Evolutionary conservation across 2,113 vertebrate species (phyloP).

Genomic region (Misgurnus anguillicaudatus): DNA sequence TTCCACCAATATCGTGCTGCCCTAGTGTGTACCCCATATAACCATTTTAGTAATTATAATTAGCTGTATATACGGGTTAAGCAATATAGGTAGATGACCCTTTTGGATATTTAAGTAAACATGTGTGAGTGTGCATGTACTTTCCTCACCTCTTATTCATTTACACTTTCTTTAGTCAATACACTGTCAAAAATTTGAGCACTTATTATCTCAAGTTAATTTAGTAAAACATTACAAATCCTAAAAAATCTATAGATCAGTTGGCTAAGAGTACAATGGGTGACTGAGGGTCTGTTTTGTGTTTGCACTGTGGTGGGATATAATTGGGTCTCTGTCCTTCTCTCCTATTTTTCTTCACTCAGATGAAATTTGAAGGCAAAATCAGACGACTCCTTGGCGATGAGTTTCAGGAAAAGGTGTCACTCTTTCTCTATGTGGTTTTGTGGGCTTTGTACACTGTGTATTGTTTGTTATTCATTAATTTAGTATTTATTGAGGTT

Average conservation of each 20-base stretch:
- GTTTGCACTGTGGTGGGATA: constrained; percentile 57
- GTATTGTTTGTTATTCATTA: not conserved
- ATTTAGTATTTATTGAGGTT: too few species aligned
- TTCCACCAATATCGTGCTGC: too few species aligned
- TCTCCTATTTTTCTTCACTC: constrained; percentile 60
- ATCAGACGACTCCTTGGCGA: constrained; percentile 80
- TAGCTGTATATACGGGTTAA: too few species aligned
- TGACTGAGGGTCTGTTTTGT: constrained; percentile 3
- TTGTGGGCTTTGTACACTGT: constrained; percentile 13
- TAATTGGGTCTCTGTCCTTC: constrained; percentile 57
- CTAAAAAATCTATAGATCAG: too few species aligned
- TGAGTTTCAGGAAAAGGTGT: constrained; percentile 86
- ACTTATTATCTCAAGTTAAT: too few species aligned
- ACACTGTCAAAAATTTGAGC: not conserved
- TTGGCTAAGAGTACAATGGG: not conserved
- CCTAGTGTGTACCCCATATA: not conserved
- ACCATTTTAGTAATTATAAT: too few species aligned
- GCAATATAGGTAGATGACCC: not conserved
- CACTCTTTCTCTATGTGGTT: constrained; percentile 41
- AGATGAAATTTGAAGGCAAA: constrained; percentile 84
- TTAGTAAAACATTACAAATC: too few species aligned
- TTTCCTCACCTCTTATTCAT: not conserved
- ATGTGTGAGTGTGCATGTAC: not conserved
- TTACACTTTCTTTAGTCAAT: not conserved
- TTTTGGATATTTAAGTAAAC: not conserved